These are phyloP conservation scores for Poecile montanus DNA, from an alignment of 2,797 vertebrate genomes.

Conservation along the genomic window DNA sequence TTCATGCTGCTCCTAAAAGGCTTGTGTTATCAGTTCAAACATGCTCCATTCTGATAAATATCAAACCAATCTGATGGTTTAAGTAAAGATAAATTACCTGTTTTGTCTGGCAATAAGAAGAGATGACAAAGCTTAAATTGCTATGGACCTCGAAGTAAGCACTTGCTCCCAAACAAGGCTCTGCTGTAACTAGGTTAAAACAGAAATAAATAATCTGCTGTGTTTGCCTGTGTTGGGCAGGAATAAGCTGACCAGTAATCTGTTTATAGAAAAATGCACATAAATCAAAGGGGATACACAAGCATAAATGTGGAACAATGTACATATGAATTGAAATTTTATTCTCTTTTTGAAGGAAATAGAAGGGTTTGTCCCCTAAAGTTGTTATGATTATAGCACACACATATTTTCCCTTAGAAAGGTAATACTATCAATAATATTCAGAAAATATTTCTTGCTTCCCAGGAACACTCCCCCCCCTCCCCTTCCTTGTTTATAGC, in stretches of 20 bases:
- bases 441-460: background rate
- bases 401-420: background rate
- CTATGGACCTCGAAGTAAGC: background rate
- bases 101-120: background rate
- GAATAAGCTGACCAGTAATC: constrained; percentile 3
- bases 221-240: background rate
- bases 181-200: constrained; percentile 2
- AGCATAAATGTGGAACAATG: background rate
- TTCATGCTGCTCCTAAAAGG: background rate
- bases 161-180: background rate
- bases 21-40: background rate
- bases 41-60: background rate
- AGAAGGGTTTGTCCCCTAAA: background rate
- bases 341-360: background rate
- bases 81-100: background rate
- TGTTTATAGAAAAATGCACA: background rate
- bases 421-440: background rate
- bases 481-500: background rate
- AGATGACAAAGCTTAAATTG: background rate
- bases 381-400: background rate
- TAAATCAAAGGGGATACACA: background rate
- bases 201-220: background rate
- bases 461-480: background rate
- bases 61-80: background rate
- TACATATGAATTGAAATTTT: background rate